Base-by-base conservation (phyloP, 1,140 invertebrate species). In the Dendrolimus punctatus region DNA sequence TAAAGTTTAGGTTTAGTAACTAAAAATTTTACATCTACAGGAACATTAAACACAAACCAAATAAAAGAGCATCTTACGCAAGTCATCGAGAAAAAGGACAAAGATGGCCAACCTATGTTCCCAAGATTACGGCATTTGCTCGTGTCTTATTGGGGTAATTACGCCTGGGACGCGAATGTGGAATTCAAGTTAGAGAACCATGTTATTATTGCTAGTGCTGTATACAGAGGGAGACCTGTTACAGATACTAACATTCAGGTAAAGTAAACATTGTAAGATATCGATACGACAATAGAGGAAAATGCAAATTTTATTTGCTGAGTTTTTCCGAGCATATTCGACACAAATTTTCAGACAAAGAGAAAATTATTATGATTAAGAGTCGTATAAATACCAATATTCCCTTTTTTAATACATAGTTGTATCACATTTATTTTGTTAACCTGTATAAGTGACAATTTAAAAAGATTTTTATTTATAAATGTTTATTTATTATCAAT, bases 161-260 rank as follows among this genome's bases (percentile, higher is more conserved):
- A 93, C 68, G 93, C 91, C 4, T 94, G 92, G 92, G 85, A 89
- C 42, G 81, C 71, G 9, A 79, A 87, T 40, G 74, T 64, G 0
- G 50, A 66, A 4, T 95, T 95, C 69, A 88, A 89, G 42, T 73
- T 93, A 7, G 91, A 95, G 46, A 93, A 94, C 71, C 93, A 95
- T 66, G 80, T 95, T 2, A 76, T 92, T 8, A 69, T 92, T 0
- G 90, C 90, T 0, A 90, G 89, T 1, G 81, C 87, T 43, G 89
- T 87, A 4, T 92, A 90, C 62, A 89, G 92, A 51, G 92, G 93
- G 6, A 78, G 93, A 36, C 87, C 90, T 2, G 90, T 95, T 5
- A 90, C 88, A 38, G 93, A 95, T 38, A 76, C 78, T n/a, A 95
- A 94, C 64, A 91, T 95, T 57, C 92, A 93, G 87, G 92, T 93